These are phyloP conservation scores for Vireo altiloquus DNA, from an alignment of 2,113 vertebrate genomes.

Conservation along the genomic window DNA sequence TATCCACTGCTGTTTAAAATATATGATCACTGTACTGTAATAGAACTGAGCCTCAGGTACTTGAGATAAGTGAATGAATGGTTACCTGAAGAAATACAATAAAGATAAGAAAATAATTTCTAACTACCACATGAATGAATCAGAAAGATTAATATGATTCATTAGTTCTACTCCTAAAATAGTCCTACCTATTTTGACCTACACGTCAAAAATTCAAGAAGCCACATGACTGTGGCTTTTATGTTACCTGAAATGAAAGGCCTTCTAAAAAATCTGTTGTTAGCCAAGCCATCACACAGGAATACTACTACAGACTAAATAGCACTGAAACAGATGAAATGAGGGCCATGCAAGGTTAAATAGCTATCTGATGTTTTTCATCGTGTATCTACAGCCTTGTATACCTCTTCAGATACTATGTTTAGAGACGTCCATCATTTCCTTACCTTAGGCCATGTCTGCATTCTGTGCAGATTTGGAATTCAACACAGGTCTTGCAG, in stretches of 20 bases:
- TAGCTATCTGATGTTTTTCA: not conserved
- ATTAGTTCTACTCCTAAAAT: not conserved
- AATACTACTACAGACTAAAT: not conserved
- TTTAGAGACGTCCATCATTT: not conserved
- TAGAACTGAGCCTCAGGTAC: conserved; percentile 19
- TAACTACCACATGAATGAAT: conserved; percentile 8
- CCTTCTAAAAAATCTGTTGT: not conserved
- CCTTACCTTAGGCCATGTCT: conserved; percentile 90
- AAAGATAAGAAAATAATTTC: conserved; percentile 62
- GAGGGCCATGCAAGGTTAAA: not conserved
- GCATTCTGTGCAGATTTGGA: conserved; percentile 90
- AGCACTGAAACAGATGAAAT: not conserved
- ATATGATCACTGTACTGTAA: not conserved
- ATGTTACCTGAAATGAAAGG: not conserved
- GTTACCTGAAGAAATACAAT: conserved; percentile 21
- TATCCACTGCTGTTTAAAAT: conserved; percentile 2
- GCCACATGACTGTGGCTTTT: not conserved
- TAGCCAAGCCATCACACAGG: not conserved
- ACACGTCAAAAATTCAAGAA: not conserved
- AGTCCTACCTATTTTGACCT: conserved; percentile 13
- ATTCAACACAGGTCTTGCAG: conserved; percentile 87
- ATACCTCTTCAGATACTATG: not conserved
- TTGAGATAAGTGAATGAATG: conserved; percentile 48
- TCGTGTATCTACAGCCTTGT: not conserved
- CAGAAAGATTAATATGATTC: conserved; percentile 18